Evolutionary conservation across 2,113 vertebrate genomes (phyloP), one percentile per base, ranked within the genome.

Genomic region (Oxyura jamaicensis): DNA sequence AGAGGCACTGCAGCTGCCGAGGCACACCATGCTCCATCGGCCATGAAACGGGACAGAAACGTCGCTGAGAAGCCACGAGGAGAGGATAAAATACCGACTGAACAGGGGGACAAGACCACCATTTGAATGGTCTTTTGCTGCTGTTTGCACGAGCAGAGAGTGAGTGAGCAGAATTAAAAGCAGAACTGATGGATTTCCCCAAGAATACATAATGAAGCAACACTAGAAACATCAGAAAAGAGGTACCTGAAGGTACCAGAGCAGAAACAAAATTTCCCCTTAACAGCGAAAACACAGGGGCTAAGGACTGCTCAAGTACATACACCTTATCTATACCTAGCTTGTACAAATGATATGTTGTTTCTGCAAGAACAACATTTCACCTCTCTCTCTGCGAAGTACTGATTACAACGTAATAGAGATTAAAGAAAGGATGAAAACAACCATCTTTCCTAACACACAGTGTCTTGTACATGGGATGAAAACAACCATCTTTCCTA

Each of bases 1-100:
- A 79, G 75, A 83, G 86, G 66, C 81, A 87, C 59, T 4, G 59
- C 78, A 91, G 16, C 48, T 65, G 88, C 73, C 0, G 3, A 83
- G 63, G 79, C 67, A 87, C n/a, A 89, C 71, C 77, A 69, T 5
- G 91, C 89, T 95, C 78, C 71, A 69, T 87, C 84, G 87, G 56
- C 82, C 93, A 77, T 6, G 0, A 94, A 95, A 95, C 42, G 55
- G 71, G 48, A 85, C 90, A 92, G 71, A 95, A 92, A 78, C 67
- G 44, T 3, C 89, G 31, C 5, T 3, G 74, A 86, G 58, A 56
- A 86, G 89, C 83, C 79, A 3, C 3, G 39, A 69, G 65, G 35
- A 81, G 42, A 77, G 25, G 74, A 60, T 62, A 59, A 89, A 94
- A 83, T 3, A 75, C 17, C 31, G 53, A 20, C 36, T 0, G 0